Evolutionary conservation across 1,140 invertebrate species (phyloP).

Genomic region (Trialeurodes vaporariorum): DNA sequence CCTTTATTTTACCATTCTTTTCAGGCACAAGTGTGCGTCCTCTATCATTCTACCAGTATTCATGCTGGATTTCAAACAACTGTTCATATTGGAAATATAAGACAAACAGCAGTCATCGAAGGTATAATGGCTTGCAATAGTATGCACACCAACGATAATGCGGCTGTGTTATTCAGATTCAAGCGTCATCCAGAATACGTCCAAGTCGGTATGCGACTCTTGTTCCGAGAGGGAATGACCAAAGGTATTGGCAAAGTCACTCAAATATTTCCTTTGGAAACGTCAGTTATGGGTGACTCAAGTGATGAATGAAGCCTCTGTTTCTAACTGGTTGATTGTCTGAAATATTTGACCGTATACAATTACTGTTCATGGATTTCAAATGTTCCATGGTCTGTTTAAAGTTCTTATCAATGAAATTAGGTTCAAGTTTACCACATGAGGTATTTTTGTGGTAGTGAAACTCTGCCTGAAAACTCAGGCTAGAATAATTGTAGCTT

Average conservation of each 20-base stretch:
- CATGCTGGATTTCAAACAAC: constrained; percentile 84
- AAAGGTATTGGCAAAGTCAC: constrained; percentile 79
- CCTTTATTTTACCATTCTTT: constrained; percentile 26
- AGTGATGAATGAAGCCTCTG: background rate
- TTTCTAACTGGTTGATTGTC: no score
- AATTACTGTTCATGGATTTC: no score
- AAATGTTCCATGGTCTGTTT: no score
- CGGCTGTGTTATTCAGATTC: constrained; percentile 79
- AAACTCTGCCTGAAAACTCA: no score
- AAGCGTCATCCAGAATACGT: constrained; percentile 83
- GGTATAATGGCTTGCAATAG: constrained; percentile 44
- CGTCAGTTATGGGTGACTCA: background rate
- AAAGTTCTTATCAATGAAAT: no score
- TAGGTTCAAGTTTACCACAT: no score
- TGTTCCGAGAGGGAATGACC: constrained; percentile 79
- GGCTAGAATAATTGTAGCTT: no score
- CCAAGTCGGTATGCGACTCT: constrained; percentile 66
- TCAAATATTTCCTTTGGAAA: background rate
- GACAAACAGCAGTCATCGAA: constrained; percentile 82
- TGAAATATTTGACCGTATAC: no score
- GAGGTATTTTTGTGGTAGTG: no score
- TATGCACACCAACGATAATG: constrained; percentile 61
- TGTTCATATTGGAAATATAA: constrained; percentile 86
- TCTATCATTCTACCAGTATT: constrained; percentile 74
- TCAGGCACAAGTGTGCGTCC: constrained; percentile 71